These are phyloP conservation scores for Teleiodes luculella DNA, from an alignment of 2,888 invertebrate species.

Conservation along the genomic window DNA sequence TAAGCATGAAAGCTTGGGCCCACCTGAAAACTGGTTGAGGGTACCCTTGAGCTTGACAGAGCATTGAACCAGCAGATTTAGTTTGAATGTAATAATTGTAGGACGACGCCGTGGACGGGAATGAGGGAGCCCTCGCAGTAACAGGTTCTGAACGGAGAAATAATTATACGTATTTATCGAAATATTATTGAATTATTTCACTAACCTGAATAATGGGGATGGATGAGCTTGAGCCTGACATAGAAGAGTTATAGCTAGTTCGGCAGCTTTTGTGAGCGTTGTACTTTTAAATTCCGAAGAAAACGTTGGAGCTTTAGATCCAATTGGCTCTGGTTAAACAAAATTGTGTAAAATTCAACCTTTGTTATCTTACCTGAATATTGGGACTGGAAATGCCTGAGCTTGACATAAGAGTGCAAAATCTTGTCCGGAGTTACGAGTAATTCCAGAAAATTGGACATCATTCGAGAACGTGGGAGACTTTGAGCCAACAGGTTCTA, in stretches of 20 bases:
- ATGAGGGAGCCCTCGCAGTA: conserved; percentile 70
- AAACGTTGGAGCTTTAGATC: conserved; percentile 85
- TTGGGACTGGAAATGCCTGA: conserved; percentile 85
- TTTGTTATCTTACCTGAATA: conserved; percentile 80
- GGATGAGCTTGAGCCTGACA: conserved; percentile 90
- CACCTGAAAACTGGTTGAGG: conserved; percentile 85
- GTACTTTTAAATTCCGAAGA: conserved; percentile 50
- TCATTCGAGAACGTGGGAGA: conserved; percentile 84
- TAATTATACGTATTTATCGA: not conserved
- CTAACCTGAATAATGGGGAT: conserved; percentile 79
- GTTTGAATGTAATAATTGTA: conserved; percentile 67
- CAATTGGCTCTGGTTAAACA: conserved; percentile 78
- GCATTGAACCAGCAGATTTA: conserved; percentile 64
- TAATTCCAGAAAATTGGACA: conserved; percentile 35
- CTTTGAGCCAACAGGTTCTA: conserved; percentile 84
- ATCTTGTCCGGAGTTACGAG: conserved; percentile 77
- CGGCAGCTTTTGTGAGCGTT: conserved; percentile 33
- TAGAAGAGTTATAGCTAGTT: conserved; percentile 82
- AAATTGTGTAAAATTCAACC: not conserved
- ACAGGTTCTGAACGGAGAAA: conserved; percentile 77
- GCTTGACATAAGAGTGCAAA: conserved; percentile 84
- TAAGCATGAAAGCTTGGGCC: conserved; percentile 32
- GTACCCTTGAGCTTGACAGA: conserved; percentile 78
- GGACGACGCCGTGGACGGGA: conserved; percentile 71
- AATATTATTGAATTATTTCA: too few species aligned